These are phyloP conservation scores for Muntiacus muntjak DNA, from an alignment of 2,113 vertebrate species.

Conservation along the genomic window DNA sequence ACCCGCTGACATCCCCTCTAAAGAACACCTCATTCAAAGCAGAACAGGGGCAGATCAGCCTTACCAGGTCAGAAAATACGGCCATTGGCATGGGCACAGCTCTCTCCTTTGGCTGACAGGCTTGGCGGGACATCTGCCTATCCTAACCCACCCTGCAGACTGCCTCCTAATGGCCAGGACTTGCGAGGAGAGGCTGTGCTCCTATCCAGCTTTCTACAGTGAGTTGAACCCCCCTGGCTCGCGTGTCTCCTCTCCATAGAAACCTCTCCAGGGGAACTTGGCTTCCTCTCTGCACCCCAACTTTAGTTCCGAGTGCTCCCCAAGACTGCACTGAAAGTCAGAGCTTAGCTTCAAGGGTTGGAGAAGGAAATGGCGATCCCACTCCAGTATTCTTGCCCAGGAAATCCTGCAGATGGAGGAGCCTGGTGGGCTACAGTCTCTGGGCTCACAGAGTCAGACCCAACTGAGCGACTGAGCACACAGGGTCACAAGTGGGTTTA, in stretches of 20 bases:
- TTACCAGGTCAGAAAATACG: fast-evolving
- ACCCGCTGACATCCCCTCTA: fast-evolving
- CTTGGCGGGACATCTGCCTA: fast-evolving
- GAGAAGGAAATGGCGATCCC: background rate
- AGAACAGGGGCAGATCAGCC: background rate
- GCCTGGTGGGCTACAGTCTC: background rate
- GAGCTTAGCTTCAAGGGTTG: background rate
- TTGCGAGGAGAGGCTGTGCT: background rate
- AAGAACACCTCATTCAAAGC: background rate
- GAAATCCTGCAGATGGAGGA: background rate
- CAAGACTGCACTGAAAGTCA: background rate
- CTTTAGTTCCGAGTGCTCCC: fast-evolving
- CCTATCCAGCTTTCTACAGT: background rate
- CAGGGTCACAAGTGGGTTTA: background rate
- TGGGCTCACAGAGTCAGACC: background rate
- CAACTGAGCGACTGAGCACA: background rate
- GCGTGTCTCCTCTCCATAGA: background rate
- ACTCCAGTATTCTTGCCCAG: background rate
- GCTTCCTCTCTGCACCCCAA: background rate
- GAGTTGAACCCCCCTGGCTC: fast-evolving
- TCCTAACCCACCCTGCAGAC: background rate
- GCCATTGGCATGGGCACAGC: too few species aligned
- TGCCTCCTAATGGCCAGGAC: fast-evolving
- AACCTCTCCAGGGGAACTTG: background rate
- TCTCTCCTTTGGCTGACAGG: background rate